Conservation (phyloP, 2,797 vertebrate genomes). For the Oryzias dopingdopingensis region DNA sequence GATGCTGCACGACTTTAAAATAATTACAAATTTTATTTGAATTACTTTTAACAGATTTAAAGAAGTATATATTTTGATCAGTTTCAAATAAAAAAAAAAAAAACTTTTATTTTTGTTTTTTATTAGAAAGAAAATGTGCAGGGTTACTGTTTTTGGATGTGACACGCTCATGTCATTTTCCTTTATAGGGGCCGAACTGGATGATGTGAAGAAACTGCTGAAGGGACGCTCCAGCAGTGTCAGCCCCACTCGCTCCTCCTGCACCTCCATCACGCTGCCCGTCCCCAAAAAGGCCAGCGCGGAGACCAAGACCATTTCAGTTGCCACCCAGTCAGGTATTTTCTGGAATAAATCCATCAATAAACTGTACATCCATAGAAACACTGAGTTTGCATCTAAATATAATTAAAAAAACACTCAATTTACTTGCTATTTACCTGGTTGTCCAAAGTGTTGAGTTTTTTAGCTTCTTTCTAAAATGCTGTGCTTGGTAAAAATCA, state of each 20-base stretch:
- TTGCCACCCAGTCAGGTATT: slow-evolving; percentile 87
- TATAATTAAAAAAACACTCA: too few species aligned
- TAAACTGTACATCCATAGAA: slow-evolving; percentile 26
- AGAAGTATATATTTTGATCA: too few species aligned
- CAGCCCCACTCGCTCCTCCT: slow-evolving; percentile 89
- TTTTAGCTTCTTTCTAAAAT: too few species aligned
- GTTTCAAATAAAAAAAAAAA: too few species aligned
- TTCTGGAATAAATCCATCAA: slow-evolving; percentile 1
- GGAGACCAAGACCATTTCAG: slow-evolving; percentile 86
- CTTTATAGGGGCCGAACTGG: slow-evolving; percentile 90
- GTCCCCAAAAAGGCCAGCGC: slow-evolving; percentile 89
- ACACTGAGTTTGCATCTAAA: slow-evolving; percentile 23
- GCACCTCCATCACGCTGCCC: slow-evolving; percentile 83
- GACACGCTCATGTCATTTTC: slow-evolving; percentile 3
- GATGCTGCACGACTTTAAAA: too few species aligned
- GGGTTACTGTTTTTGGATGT: background rate
- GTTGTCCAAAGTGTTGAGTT: background rate
- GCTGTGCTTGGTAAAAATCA: too few species aligned
- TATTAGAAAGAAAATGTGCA: too few species aligned
- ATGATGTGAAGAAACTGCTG: slow-evolving; percentile 95
- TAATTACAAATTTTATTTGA: too few species aligned
- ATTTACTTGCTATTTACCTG: background rate
- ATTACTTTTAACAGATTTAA: too few species aligned
- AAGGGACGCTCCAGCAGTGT: slow-evolving; percentile 92
- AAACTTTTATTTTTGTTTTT: too few species aligned